Evolutionary conservation across 2,113 vertebrate species (phyloP).

Genomic region (Lophochroa leadbeateri): DNA sequence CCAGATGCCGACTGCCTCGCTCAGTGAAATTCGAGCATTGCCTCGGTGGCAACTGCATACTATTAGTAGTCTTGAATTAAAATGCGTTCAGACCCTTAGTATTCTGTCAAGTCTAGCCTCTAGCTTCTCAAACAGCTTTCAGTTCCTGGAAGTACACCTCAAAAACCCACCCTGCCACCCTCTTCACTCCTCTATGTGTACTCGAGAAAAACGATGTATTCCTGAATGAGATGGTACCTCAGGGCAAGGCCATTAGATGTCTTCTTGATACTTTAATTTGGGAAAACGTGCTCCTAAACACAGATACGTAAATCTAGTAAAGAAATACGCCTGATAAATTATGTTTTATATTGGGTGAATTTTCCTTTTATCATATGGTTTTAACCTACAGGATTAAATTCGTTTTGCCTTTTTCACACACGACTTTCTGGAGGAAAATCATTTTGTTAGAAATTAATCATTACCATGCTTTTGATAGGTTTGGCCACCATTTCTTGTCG

Average conservation of each 20-base stretch:
- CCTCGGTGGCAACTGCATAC: not conserved
- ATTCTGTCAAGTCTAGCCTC: not conserved
- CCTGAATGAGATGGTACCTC: not conserved
- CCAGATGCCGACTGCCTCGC: not conserved
- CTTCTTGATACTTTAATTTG: not conserved
- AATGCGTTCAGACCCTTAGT: not conserved
- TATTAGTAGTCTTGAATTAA: not conserved
- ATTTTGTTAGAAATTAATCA: not conserved
- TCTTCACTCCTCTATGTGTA: not conserved
- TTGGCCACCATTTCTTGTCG: not conserved
- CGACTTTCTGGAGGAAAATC: not conserved
- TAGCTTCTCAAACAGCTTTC: not conserved
- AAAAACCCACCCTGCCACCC: not conserved
- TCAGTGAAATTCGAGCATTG: not conserved
- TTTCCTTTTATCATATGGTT: not conserved
- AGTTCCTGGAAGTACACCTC: not conserved
- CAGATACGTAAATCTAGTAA: accelerated
- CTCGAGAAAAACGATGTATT: accelerated
- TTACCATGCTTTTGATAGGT: not conserved
- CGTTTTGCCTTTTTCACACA: accelerated
- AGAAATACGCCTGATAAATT: not conserved
- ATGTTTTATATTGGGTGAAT: not conserved
- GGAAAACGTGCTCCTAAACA: not conserved
- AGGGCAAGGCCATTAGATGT: not conserved
- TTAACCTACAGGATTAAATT: not conserved